Evolutionary conservation across 2,888 invertebrate species (phyloP).

Genomic region (Cheilosia variabilis): DNA sequence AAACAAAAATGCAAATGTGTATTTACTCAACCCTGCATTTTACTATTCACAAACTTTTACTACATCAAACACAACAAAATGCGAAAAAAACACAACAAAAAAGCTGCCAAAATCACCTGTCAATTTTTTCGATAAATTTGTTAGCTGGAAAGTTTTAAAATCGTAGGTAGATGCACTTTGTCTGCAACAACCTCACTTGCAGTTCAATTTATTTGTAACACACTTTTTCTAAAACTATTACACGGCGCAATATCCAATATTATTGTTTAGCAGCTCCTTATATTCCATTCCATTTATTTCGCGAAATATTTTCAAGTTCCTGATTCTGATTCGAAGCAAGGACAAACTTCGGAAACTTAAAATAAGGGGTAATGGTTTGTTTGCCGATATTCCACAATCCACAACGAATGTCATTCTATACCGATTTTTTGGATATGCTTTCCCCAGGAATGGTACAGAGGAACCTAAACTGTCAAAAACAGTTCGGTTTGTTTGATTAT

Average conservation of each 20-base stretch:
- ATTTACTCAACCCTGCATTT: neutral
- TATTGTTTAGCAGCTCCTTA: conserved; percentile 1
- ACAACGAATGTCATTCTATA: conserved; percentile 9
- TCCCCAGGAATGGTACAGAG: no score
- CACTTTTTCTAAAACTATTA: neutral
- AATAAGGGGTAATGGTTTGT: conserved; percentile 50
- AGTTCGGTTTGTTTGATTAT: no score
- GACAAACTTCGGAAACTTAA: conserved; percentile 44
- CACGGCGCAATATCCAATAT: neutral
- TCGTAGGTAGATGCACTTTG: neutral
- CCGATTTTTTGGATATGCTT: no score
- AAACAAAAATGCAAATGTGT: neutral
- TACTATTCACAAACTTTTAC: conserved; percentile 40
- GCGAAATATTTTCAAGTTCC: conserved; percentile 28
- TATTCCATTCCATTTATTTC: conserved; percentile 10
- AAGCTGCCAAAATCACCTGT: conserved; percentile 58
- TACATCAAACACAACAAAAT: conserved; percentile 39
- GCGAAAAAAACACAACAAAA: conserved; percentile 51
- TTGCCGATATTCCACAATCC: conserved; percentile 60
- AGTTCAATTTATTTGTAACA: no score
- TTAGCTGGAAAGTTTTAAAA: conserved; percentile 2
- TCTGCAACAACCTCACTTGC: neutral
- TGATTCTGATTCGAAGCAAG: conserved; percentile 35
- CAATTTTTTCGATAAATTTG: conserved; percentile 33
- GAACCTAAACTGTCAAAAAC: no score